Base-by-base conservation (phyloP, 2,888 invertebrate species). In the Troglohyphantes excavatus region DNA sequence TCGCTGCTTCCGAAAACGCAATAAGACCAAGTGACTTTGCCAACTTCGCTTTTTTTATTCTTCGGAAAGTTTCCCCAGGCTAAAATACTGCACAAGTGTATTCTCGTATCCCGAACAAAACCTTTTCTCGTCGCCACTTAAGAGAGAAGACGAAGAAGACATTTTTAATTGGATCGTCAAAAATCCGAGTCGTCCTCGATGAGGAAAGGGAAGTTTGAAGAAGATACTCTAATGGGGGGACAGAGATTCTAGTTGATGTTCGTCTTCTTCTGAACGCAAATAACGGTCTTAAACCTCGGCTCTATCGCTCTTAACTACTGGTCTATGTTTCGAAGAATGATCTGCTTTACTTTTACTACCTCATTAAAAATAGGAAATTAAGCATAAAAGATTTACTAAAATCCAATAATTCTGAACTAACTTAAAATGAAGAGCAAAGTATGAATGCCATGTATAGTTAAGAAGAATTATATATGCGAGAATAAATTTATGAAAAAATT, bases 131-230 rank as follows among this genome's bases (percentile, higher is more conserved):
- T 75, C 75, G 27, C 65, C 65, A 63, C 78, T 78, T 39, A 19
- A 78, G 17, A 78, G 21, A 29, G 27, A 67, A n/a, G 27, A 21
- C 29, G 21, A 82, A 59, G 70, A 53, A 70, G 33, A 46, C 33
- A 26, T 17, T 82, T 82, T 82, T 82, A 82, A 82, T 82, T 82
- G 82, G 81, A 70, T 70, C 53, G 53, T 33, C 70, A 59, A 61
- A 82, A 70, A 53, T 82, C 19, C 21, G 11, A 46, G 21, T 21
- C 67, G 3, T 53, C 53, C 53, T 39, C 39, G 21, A 59, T 59
- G 53, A 65, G 53, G 26, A 39, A 65, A 65, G 17, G 53, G 11
- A 79, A 78, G 59, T 82, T 82, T 29, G 23, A 72, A 78, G 78
- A 63, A 59, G 39, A 63, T 19, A 68, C 70, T 59, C 19, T 82